phyloP scores from a whole-genome alignment of 2,888 invertebrate species.

The Strigamia maritima region DNA sequence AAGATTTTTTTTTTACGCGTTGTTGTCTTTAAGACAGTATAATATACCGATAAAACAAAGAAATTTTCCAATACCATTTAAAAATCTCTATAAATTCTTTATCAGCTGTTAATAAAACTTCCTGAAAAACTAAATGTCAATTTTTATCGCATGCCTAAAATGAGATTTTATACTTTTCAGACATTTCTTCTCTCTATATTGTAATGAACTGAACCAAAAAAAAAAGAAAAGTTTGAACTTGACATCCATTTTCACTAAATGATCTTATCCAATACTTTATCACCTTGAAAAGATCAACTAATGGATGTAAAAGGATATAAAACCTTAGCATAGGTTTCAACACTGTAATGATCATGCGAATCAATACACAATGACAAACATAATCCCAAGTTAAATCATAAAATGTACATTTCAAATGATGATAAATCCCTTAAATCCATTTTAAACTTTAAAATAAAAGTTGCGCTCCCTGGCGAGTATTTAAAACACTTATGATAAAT shows the following conservation, averaged over 20 bases:
- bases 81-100: no score
- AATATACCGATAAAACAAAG: no score
- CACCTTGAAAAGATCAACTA: neutral
- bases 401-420: neutral
- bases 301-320: neutral
- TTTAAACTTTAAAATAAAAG: no score
- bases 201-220: neutral
- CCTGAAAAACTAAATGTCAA: neutral
- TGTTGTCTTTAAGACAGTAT: no score
- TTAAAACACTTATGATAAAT: neutral
- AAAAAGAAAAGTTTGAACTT: neutral
- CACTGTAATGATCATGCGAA: neutral
- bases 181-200: neutral
- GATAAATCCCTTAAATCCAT: neutral
- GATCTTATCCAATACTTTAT: neutral
- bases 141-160: neutral
- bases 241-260: neutral
- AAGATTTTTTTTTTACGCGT: no score
- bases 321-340: neutral
- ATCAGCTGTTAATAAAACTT: neutral
- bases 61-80: no score
- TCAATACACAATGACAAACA: neutral
- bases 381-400: neutral
- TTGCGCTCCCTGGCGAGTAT: no score
- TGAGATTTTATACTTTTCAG: no score